A percentile compares a stretch with the other conserved stretches of the same genome.
phyloP scores from a whole-genome alignment of 2,113 vertebrate genomes.

The Baryphthengus martii region DNA sequence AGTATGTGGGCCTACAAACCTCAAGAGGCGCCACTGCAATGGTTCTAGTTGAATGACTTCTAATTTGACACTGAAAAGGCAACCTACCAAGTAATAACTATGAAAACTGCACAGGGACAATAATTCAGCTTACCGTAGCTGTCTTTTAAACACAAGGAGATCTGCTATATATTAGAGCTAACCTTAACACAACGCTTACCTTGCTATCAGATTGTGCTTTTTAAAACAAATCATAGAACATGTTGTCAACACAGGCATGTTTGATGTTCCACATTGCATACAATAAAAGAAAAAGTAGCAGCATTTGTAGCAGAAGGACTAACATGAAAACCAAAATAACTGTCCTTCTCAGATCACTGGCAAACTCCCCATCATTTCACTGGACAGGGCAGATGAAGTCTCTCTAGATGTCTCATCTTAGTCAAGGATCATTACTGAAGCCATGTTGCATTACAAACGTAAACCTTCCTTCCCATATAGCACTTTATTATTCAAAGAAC shows the following conservation, averaged over 20 bases:
- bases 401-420: neutral
- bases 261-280: neutral
- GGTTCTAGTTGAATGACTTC: slow-evolving; percentile 58
- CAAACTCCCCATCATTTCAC: neutral
- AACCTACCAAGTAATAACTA: slow-evolving; percentile 69
- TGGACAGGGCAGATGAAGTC: neutral
- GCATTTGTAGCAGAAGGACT: neutral
- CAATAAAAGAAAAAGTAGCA: neutral
- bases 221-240: neutral
- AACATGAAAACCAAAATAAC: neutral
- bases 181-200: slow-evolving; percentile 17
- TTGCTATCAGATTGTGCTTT: neutral
- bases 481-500: neutral
- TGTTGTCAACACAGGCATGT: neutral
- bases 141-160: slow-evolving; percentile 21
- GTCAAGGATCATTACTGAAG: neutral
- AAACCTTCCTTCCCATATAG: neutral
- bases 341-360: neutral
- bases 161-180: slow-evolving; percentile 2
- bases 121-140: slow-evolving; percentile 18
- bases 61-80: slow-evolving; percentile 69
- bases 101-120: slow-evolving; percentile 56
- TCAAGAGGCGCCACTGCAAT: slow-evolving; percentile 44
- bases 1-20: slow-evolving; percentile 44
- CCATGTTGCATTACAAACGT: neutral